Evolutionary conservation across 2,888 invertebrate genomes (phyloP), one percentile per base, ranked within the genome.

Genomic region (Mechanitis mazaeus): DNA sequence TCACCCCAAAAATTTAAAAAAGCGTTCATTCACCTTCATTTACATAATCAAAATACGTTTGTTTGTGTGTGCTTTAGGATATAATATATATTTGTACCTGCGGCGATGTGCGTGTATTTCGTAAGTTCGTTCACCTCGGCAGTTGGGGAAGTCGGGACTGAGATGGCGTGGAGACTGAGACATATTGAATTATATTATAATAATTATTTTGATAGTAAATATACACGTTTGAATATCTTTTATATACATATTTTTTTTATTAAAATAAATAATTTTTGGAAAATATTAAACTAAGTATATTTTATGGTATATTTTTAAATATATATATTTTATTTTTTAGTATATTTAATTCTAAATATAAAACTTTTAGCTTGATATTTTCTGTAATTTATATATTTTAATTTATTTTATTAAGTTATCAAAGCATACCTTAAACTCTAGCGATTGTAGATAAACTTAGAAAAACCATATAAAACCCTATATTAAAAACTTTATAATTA

Each of bases 91-190:
- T 50, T 50, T 50, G 28, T 50, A 31, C 28, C 31, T 47, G 28
- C 47, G n/a, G 47, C n/a, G 66, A 75, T 72, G 70, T 80, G 90
- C 78, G 79, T 83, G 83, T 84, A 87, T 89, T 89, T 89, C 87
- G 89, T 88, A 79, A 85, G 89, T 87, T 87, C 89, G 74, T 88
- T 89, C 88, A 88, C 87, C 89, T 83, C 79, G 78, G 78, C 81
- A 87, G 88, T 89, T 89, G 84, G 89, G 88, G 87, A 88, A 88
- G 88, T 88, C 85, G 79, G 84, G 85, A 83, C 74, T 70, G 9
- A 71, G 45, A 56, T 55, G 61, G 33, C 1, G 62, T 81, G 66
- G 84, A 87, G 83, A 70, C 5, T 77, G 11, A 28, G 12, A 56
- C 62, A 55, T 35, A 6, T 35, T 35, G 3, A 42, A 42, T 42